Evolutionary conservation across 1,140 invertebrate species (phyloP), one percentile per base, ranked within the genome.

Genomic region (Nasonia giraulti): DNA sequence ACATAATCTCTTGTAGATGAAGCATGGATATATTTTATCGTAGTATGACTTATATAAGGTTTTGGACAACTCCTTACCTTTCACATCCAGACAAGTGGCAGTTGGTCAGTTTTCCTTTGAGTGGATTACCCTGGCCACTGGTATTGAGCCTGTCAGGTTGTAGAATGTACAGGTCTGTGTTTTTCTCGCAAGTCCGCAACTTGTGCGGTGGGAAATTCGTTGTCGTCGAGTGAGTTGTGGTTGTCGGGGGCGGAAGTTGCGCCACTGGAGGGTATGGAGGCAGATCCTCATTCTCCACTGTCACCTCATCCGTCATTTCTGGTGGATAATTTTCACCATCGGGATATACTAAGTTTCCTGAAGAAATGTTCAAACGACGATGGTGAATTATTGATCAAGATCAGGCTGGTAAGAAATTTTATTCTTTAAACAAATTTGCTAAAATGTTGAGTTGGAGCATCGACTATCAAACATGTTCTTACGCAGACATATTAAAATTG

Each of bases 21-120:
- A 37, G 33, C 5, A 37, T 27, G 27, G 7, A 40, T 40, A 40
- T 40, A 8, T 40, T 7, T 40, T 40, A 40, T 8, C 4, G 7
- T 44, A 44, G 40, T 0, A 7, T 44, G 33, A 2, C 40, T 8
- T 44, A 44, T 44, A 44, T n/a, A 44, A 40, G 12, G 6, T n/a
- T 12, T 17, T 55, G 2, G 2, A 55, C 40, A 55, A 77, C 37
- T 50, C 3, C 87, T 91, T 93, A 97, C 96, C 97, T 96, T 92
- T 98, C 97, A 90, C 97, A 98, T 87, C 97, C 97, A 27, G 96
- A 97, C 40, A 96, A 95, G 89, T 98, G 97, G 90, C 97, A 98
- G 90, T 98, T 98, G 1, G 97, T 98, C 1, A 98, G 93, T 91
- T 97, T 97, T n/a, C 97, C 97, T 92, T 98, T 96, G 0, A 97